phyloP scores from a whole-genome alignment of 2,113 vertebrate species.

The Anolis carolinensis region DNA sequence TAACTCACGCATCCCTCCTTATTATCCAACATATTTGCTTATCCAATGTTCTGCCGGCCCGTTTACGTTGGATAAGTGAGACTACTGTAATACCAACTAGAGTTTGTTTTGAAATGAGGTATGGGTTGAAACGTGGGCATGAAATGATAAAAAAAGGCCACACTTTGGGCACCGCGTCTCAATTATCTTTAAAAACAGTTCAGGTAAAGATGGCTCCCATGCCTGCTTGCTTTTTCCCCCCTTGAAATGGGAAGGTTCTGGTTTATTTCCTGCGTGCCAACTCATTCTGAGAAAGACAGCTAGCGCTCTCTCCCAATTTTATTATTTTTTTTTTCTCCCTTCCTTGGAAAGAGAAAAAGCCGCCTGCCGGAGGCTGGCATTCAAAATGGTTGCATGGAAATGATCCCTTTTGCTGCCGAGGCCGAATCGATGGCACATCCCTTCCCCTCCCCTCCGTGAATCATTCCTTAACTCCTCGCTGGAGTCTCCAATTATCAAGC shows the following conservation, averaged over 20 bases:
- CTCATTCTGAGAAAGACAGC: neutral
- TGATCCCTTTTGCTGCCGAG: neutral
- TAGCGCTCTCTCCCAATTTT: neutral
- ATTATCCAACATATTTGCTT: no score
- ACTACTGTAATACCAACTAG: no score
- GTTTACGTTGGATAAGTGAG: no score
- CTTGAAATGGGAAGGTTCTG: neutral
- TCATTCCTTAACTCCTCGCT: slow-evolving; percentile 37
- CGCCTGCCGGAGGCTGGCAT: neutral
- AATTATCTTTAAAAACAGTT: neutral
- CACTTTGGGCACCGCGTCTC: neutral
- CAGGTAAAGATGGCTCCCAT: neutral
- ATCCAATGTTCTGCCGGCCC: no score
- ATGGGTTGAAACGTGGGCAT: neutral
- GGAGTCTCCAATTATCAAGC: slow-evolving; percentile 35
- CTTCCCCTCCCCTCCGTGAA: neutral
- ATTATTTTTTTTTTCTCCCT: neutral
- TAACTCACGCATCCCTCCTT: no score
- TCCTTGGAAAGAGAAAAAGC: slow-evolving; percentile 4
- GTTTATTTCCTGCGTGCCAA: neutral
- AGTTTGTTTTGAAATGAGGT: neutral
- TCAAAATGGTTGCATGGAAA: slow-evolving; percentile 39
- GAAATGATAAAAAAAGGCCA: no score
- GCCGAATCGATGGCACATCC: neutral
- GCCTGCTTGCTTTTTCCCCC: fast-evolving